Evolutionary conservation across 2,797 vertebrate genomes (phyloP).

Genomic region (Arrhamphus sclerolepis): DNA sequence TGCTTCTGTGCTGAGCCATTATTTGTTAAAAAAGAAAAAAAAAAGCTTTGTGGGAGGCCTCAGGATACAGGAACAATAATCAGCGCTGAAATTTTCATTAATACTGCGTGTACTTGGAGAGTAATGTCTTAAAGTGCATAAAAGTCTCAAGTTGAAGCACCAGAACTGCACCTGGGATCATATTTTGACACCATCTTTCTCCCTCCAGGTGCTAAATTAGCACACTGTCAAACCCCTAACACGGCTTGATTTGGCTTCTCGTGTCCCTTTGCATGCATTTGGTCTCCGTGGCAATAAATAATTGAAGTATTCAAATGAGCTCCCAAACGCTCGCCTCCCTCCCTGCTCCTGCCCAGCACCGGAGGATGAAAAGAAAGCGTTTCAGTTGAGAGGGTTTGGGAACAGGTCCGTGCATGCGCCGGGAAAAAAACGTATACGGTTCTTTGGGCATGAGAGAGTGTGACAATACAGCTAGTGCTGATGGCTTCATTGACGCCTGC

Average conservation of each 20-base stretch:
- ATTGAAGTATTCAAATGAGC: conserved; percentile 79
- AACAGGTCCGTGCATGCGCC: conserved; percentile 19
- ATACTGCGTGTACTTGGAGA: background rate
- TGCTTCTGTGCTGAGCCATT: conserved; percentile 31
- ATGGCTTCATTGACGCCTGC: conserved; percentile 70
- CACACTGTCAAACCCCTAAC: conserved; percentile 34
- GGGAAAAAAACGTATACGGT: conserved; percentile 29
- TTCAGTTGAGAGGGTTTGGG: conserved; percentile 47
- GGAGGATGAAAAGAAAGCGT: conserved; percentile 67
- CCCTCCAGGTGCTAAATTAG: conserved; percentile 11
- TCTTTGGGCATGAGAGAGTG: conserved; percentile 38
- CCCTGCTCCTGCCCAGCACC: conserved; percentile 30
- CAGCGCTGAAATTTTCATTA: conserved; percentile 29
- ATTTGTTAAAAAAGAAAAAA: too few species aligned
- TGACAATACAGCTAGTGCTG: conserved; percentile 38
- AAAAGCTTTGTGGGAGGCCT: conserved; percentile 23
- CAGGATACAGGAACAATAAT: conserved; percentile 10
- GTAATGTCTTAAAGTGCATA: background rate
- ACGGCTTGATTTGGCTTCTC: conserved; percentile 32
- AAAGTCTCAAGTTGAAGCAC: background rate
- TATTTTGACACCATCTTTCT: conserved; percentile 7
- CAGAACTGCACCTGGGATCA: background rate
- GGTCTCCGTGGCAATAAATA: conserved; percentile 65
- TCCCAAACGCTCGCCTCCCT: conserved; percentile 53
- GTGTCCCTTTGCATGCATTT: conserved; percentile 28